phyloP scores from a whole-genome alignment of 2,888 invertebrate genomes.

The Nineta flava region DNA sequence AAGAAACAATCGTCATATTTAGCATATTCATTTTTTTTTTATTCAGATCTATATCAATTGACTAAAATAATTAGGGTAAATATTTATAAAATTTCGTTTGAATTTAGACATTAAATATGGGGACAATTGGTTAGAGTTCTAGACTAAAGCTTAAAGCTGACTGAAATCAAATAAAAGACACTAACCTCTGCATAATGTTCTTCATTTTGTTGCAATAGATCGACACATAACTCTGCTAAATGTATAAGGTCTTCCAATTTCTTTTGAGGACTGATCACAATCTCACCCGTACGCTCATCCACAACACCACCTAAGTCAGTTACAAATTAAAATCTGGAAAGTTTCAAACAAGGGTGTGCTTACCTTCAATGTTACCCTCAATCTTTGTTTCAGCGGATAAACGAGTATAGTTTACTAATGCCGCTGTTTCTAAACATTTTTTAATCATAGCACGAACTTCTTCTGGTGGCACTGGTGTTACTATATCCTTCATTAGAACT shows the following conservation, averaged over 20 bases:
- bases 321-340: background rate
- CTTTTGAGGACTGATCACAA: slow-evolving; percentile 68
- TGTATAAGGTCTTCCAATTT: slow-evolving; percentile 94
- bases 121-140: too few species aligned
- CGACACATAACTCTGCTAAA: slow-evolving; percentile 94
- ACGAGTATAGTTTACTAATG: slow-evolving; percentile 90
- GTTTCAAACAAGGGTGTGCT: background rate
- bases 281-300: slow-evolving; percentile 39
- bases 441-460: slow-evolving; percentile 94
- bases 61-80: too few species aligned
- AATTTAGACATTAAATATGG: too few species aligned
- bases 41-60: too few species aligned
- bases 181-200: slow-evolving; percentile 99
- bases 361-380: slow-evolving; percentile 51
- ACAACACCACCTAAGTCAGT: background rate
- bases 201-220: slow-evolving; percentile 96
- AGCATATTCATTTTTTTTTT: too few species aligned
- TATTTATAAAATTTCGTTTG: too few species aligned
- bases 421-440: slow-evolving; percentile 94
- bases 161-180: slow-evolving; percentile 5
- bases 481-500: slow-evolving; percentile 97
- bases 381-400: slow-evolving; percentile 94
- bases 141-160: background rate
- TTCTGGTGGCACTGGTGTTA: slow-evolving; percentile 88
- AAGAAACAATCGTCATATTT: too few species aligned